Conservation (phyloP, 1,140 invertebrate species). For the Liolophura sinensis region DNA sequence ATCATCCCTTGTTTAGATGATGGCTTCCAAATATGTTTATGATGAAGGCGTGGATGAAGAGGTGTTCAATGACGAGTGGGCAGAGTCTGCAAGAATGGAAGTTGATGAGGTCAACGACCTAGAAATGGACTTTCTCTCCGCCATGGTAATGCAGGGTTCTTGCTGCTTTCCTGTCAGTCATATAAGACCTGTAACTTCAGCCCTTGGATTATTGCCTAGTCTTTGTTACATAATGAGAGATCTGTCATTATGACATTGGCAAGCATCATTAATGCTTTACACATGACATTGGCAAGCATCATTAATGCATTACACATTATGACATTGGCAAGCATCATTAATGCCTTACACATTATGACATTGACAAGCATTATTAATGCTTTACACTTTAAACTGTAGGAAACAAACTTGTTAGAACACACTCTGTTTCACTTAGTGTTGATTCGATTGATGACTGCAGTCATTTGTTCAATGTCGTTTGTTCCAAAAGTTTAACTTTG, state of each 20-base stretch:
- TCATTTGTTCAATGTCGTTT: too few relatives aligned
- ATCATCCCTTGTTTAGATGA: constrained; percentile 71
- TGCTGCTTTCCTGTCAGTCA: background rate
- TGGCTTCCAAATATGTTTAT: constrained; percentile 92
- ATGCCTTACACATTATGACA: too few relatives aligned
- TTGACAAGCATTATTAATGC: too few relatives aligned
- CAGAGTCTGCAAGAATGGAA: constrained; percentile 74
- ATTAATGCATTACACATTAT: background rate
- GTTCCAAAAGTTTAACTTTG: constrained; percentile 7
- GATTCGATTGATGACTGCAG: too few relatives aligned
- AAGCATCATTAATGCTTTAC: background rate
- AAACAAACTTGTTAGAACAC: too few relatives aligned
- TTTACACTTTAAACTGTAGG: too few relatives aligned
- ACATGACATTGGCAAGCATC: background rate
- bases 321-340: constrained; percentile 8
- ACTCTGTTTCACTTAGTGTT: too few relatives aligned
- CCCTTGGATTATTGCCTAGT: too few relatives aligned
- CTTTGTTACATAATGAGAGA: too few relatives aligned
- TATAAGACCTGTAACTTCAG: background rate
- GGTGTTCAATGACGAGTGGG: constrained; percentile 87
- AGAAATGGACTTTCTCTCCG: constrained; percentile 85
- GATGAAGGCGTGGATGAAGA: constrained; percentile 89
- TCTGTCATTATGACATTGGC: too few relatives aligned
- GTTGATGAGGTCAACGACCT: constrained; percentile 77
- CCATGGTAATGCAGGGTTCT: constrained; percentile 74